Evolutionary conservation across 2,888 invertebrate genomes (phyloP).

Genomic region (Thumatha senex): DNA sequence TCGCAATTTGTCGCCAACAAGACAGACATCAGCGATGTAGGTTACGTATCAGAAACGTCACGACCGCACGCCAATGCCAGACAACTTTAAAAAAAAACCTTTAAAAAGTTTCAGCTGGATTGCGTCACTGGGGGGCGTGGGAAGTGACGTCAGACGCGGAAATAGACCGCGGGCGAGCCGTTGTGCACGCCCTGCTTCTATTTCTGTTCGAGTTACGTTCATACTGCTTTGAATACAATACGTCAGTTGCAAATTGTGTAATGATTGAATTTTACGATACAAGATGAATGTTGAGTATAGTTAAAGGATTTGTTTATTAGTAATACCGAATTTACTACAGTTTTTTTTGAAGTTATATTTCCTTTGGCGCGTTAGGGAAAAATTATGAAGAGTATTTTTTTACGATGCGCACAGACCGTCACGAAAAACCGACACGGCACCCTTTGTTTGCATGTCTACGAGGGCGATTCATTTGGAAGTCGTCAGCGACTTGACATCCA

Average conservation of each 20-base stretch:
- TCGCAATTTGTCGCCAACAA: neutral
- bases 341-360: too few relatives aligned
- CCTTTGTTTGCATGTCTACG: too few relatives aligned
- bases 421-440: too few relatives aligned
- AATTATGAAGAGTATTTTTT: too few relatives aligned
- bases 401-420: too few relatives aligned
- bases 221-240: conserved; percentile 33
- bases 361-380: too few relatives aligned
- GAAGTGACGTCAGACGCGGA: conserved; percentile 59
- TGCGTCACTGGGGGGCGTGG: conserved; percentile 58
- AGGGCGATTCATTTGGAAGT: too few relatives aligned
- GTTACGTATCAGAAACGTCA: conserved; percentile 37
- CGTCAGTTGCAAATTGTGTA: conserved; percentile 22
- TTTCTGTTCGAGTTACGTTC: conserved; percentile 28
- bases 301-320: neutral
- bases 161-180: conserved; percentile 49
- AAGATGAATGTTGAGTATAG: neutral
- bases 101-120: conserved; percentile 48
- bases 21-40: conserved; percentile 32
- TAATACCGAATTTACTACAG: neutral
- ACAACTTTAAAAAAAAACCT: conserved; percentile 38
- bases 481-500: too few relatives aligned
- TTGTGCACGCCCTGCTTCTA: conserved; percentile 30
- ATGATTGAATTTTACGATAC: conserved; percentile 12
- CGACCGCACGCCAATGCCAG: conserved; percentile 44